Evolutionary conservation across 2,797 vertebrate species (phyloP), one percentile per base, ranked within the genome.

Genomic region (Prionace glauca): DNA sequence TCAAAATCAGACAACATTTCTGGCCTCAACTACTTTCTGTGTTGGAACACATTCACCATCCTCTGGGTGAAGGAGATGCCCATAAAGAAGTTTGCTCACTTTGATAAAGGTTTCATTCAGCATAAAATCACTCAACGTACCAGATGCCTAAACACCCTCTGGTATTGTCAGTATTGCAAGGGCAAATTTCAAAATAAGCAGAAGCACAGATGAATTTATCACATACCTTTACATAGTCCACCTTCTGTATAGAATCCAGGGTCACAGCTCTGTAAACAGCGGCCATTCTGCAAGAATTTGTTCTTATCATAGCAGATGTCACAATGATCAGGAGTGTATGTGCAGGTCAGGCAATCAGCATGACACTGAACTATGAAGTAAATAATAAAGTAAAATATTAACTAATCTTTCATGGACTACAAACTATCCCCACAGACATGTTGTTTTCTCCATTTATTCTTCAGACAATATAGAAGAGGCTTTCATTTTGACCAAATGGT

Each of bases 281-380:
- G 98, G 26, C 99, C 98, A 0, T 96, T 96, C 96, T 98, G 98
- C 95, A 99, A 97, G 95, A 96, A 9, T 81, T 97, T 97, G n/a
- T 96, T 96, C 0, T 98, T 95, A 95, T 99, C 98, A 18, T 95
- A 97, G 97, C 99, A 99, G 97, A 97, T 97, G 16, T 98, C 97
- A 95, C 99, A 99, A 96, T 74, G 97, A 90, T 98, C 98, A 0
- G 97, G 96, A 65, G 97, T 97, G n/a, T 96, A 97, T 2, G 97
- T 98, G 96, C 99, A 99, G 9, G 97, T 98, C 97, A 98, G 96
- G 93, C 99, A 99, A 97, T 99, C 98, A 0, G 97, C 95, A 56
- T 98, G 98, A 96, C 99, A 99, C 86, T 84, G 97, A 72, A 97
- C 99, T 98, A 96, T 26, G 96, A 96, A 56, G 3, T 94, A 96